Evolutionary conservation across 2,797 vertebrate genomes (phyloP), one percentile per base, ranked within the genome.

Genomic region (Chelonia mydas): DNA sequence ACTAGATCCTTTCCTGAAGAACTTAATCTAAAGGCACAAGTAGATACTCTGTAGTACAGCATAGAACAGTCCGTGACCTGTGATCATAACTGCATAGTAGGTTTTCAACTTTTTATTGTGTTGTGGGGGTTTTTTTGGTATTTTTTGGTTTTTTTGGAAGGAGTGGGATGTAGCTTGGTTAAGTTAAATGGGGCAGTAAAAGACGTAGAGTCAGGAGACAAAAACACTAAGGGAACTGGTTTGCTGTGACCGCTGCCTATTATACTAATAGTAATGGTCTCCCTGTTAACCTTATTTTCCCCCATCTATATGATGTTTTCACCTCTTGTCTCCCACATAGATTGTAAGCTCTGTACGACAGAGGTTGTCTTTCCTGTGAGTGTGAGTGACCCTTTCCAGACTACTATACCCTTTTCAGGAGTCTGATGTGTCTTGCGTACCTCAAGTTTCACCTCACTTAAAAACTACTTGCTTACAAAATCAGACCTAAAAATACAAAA

Each of bases 41-140:
- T 84, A 57, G 41, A 25, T 76, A 12, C 72, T 27, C 7, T 45
- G 41, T 47, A 76, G 53, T 86, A 27, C 28, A 93, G 27, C 74
- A 53, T 12, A 41, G 51, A 28, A 54, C 59, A 92, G 45, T 5
- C 54, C 53, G 17, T 13, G 55, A 21, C 33, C 9, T 37, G 12
- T 76, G 41, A 68, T 6, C 13, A 50, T 37, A 68, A 16, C 7
- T 76, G 83, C 15, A 15, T 86, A 89, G 9, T 28, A 6, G 82
- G 55, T 80, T 31, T 65, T n/a, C 33, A 68, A 33, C 28, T 3
- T 61, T 61, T 61, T 7, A 33, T 15, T 61, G 13, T 86, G 84
- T 25, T 28, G 57, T 41, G 41, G 41, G 41, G 41, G 9, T 31
- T 3, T 0, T 8, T 3, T 53, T 59, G 7, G 7, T 47, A 3